Conservation (phyloP, 2,113 vertebrate genomes). For the Poeciliopsis turrubarensis region DNA sequence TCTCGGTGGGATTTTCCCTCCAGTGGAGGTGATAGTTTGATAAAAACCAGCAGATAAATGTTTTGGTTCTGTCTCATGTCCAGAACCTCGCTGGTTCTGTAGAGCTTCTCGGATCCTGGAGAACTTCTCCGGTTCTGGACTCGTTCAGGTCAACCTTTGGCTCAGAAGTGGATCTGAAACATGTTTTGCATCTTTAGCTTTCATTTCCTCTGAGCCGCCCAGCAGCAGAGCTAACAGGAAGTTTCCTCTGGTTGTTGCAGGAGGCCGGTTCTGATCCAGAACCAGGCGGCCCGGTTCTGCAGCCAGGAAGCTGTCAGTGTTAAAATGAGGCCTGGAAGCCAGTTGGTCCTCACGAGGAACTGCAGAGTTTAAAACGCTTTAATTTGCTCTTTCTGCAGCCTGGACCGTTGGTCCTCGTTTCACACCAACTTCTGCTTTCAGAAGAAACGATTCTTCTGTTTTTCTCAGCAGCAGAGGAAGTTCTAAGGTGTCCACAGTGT, state of each 20-base stretch:
- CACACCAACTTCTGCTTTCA: too few relatives aligned
- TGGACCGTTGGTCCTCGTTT: too few relatives aligned
- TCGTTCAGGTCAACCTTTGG: not conserved
- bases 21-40: not conserved
- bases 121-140: not conserved
- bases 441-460: too few relatives aligned
- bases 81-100: not conserved
- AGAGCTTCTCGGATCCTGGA: not conserved
- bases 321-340: not conserved
- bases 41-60: not conserved
- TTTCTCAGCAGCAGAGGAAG: too few relatives aligned
- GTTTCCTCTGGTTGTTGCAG: not conserved
- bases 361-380: not conserved
- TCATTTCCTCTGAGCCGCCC: conserved; percentile 13
- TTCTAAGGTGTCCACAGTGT: too few relatives aligned
- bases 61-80: not conserved
- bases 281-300: not conserved
- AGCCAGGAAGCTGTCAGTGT: not conserved
- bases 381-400: too few relatives aligned
- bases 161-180: conserved; percentile 9
- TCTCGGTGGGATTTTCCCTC: conserved; percentile 22
- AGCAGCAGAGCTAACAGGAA: not conserved
- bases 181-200: not conserved
- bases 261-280: not conserved
- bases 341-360: not conserved